Percentiles rank a stretch among this genome's conserved stretches.
Conservation (phyloP, 2,888 invertebrate species). For the Punctoribates punctum region DNA sequence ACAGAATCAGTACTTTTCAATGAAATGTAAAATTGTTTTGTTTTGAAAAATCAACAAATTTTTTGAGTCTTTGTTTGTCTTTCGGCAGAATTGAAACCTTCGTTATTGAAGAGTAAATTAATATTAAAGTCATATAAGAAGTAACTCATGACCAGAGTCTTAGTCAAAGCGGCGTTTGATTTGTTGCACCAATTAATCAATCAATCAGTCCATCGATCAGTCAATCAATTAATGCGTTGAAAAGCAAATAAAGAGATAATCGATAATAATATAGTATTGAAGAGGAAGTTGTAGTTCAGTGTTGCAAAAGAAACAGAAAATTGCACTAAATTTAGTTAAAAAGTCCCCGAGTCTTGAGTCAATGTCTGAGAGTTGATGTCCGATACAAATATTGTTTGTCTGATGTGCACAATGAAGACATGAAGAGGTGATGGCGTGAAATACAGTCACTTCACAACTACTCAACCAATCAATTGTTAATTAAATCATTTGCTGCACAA, state of each 20-base stretch:
- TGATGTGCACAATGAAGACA: conserved; percentile 27
- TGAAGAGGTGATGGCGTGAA: conserved; percentile 27
- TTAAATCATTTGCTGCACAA: conserved; percentile 26
- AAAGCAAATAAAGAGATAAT: conserved; percentile 21
- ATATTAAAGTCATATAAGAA: background rate
- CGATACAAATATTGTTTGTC: conserved; percentile 17
- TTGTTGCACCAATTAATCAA: background rate
- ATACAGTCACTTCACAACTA: conserved; percentile 8
- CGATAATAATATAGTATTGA: conserved; percentile 5
- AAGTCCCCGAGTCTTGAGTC: conserved; percentile 26
- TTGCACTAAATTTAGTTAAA: conserved; percentile 25
- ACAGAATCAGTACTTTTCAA: conserved; percentile 28
- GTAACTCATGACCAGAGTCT: conserved; percentile 30
- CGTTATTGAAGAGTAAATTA: conserved; percentile 13
- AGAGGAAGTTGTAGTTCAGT: conserved; percentile 12
- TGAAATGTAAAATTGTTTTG: background rate
- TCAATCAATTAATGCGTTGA: conserved; percentile 5
- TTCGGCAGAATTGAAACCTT: conserved; percentile 7
- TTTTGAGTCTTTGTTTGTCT: background rate
- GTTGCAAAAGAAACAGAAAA: conserved; percentile 14
- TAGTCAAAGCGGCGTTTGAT: background rate
- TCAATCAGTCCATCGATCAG: background rate
- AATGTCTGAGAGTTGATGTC: conserved; percentile 11
- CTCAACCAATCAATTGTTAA: background rate
- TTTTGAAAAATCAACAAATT: conserved; percentile 27